phyloP scores from a whole-genome alignment of 2,797 vertebrate species.

The Hypotaenidia philippensis region DNA sequence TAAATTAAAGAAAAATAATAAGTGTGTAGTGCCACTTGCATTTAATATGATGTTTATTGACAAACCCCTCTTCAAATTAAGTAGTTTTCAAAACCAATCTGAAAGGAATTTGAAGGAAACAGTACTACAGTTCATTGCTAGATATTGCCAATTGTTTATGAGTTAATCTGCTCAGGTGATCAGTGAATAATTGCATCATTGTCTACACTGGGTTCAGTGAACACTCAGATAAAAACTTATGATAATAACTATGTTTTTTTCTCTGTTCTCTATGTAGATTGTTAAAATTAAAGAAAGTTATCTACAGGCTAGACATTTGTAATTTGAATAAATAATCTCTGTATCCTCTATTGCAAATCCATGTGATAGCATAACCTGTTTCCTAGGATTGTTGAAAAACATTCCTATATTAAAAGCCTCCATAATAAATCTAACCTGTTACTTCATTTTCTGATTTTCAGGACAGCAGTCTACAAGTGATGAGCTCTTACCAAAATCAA shows the following conservation, averaged over 20 bases:
- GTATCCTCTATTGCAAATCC: background rate
- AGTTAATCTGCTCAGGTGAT: background rate
- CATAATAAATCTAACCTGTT: background rate
- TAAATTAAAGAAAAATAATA: background rate
- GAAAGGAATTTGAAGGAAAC: background rate
- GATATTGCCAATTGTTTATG: background rate
- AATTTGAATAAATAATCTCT: background rate
- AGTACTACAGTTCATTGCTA: background rate
- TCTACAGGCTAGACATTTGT: background rate
- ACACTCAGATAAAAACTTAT: background rate
- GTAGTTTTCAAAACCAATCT: background rate
- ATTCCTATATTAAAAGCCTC: background rate
- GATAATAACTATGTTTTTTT: background rate
- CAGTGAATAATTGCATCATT: background rate
- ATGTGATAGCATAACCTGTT: background rate
- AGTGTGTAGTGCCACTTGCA: background rate
- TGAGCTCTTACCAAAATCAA: background rate
- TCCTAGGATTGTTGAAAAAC: background rate
- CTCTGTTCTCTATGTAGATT: background rate
- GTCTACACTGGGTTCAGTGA: background rate
- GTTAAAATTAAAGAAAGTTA: background rate
- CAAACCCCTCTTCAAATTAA: background rate
- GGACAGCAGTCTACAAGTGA: background rate
- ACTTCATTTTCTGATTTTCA: constrained; percentile 16
- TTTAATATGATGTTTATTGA: background rate